A percentile compares a stretch with the other conserved stretches of the same genome.
Evolutionary conservation across 2,113 vertebrate genomes (phyloP).

Genomic region (Halichoerus grypus): DNA sequence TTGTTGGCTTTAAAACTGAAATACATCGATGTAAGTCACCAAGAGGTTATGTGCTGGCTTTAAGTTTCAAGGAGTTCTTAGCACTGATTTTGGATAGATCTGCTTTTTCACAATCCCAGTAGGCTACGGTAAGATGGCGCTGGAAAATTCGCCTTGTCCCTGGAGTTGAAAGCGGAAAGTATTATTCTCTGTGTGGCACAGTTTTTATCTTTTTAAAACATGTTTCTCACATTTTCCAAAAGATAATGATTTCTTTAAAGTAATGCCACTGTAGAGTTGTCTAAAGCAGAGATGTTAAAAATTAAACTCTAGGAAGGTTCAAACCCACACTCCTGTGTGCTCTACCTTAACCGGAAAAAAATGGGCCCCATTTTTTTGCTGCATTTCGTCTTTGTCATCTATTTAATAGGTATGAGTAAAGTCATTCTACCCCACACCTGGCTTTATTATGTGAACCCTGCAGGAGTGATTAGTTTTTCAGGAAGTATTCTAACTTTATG

Average conservation of each 20-base stretch:
- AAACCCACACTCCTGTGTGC: not conserved
- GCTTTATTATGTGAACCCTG: conserved; percentile 51
- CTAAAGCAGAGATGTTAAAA: conserved; percentile 67
- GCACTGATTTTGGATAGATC: not conserved
- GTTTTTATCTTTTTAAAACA: conserved; percentile 68
- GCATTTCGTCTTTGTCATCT: conserved; percentile 63
- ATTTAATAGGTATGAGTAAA: conserved; percentile 63
- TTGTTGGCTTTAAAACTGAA: not conserved
- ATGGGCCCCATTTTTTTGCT: not conserved
- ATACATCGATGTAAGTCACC: not conserved
- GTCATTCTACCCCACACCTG: conserved; percentile 16
- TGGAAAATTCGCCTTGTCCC: not conserved
- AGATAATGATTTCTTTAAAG: conserved; percentile 70
- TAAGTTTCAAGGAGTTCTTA: not conserved
- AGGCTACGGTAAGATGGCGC: not conserved
- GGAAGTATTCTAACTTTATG: conserved; percentile 68
- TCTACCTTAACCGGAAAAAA: conserved; percentile 6
- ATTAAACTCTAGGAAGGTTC: conserved; percentile 60
- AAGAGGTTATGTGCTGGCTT: not conserved
- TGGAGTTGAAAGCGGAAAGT: conserved; percentile 16
- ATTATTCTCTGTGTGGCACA: not conserved
- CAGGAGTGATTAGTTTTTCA: conserved; percentile 69
- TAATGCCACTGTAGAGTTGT: conserved; percentile 16
- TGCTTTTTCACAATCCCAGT: not conserved
- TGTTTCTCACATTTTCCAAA: conserved; percentile 53